Base-by-base conservation (phyloP, 2,113 vertebrate species). In the Oostethus manadensis region DNA sequence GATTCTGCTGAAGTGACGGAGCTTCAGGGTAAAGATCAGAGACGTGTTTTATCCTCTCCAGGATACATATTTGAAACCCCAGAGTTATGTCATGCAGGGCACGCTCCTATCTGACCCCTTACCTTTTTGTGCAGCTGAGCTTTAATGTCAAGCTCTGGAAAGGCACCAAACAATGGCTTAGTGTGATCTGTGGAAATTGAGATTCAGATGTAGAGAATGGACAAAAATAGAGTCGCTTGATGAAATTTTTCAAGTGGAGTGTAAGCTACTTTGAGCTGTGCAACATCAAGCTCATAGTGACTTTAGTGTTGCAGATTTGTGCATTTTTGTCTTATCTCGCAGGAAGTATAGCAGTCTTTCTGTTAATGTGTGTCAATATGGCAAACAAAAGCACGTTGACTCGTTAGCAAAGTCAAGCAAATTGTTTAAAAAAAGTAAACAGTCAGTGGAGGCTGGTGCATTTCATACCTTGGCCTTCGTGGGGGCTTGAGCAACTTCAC, bases 21-120 rank as follows among this genome's bases (percentile, higher is more conserved):
- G 53, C 51, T 65, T 69, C 59, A 61, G 70, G 66, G 63, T 2
- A 43, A 40, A 42, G 40, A 56, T 68, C 70, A 42, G 53, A 62
- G 58, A 49, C 67, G 64, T 42, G 33, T 65, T 59, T 22, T 58
- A 56, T 51, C 42, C 16, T 62, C 35, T 63, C 54, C 1, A 45
- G 63, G 56, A 72, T 66, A 44, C 72, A 50, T 72, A 18, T 60
- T 69, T 62, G 14, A 56, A 68, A 29, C 56, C 29, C 55, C 1
- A 56, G 57, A 73, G 62, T 61, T 56, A 50, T 47, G 26, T 33
- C 67, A 21, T 57, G 57, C 47, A 21, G 57, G 10, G 18, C 1
- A 26, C 3, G 20, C 63, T 66, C 67, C 63, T 35, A 22, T 64
- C 60, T 66, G 70, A 71, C 56, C 33, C 43, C 47, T n/a, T 55